Conservation (phyloP, 2,113 vertebrate genomes). For the Corythoichthys haematopterus region DNA sequence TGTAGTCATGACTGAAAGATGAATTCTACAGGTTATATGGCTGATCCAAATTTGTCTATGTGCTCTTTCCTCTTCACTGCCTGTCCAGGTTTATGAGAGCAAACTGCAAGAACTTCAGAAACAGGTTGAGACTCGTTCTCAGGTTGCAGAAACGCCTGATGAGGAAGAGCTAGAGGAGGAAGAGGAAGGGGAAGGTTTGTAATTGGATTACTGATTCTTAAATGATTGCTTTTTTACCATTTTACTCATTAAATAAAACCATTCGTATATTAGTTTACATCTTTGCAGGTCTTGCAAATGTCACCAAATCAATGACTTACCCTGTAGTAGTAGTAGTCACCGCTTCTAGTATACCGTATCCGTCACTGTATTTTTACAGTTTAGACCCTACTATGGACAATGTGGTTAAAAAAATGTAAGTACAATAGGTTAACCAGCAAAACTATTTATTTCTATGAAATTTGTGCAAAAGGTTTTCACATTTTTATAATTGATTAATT, state of each 20-base stretch:
- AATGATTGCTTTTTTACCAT: not conserved
- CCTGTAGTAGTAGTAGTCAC: not conserved
- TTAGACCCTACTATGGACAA: too few relatives aligned
- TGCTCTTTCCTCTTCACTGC: slow-evolving; percentile 31
- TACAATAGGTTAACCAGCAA: too few relatives aligned
- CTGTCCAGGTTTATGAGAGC: slow-evolving; percentile 93
- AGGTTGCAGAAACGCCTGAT: slow-evolving; percentile 88
- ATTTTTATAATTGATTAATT: too few relatives aligned
- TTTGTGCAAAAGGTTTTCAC: too few relatives aligned
- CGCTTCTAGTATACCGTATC: too few relatives aligned
- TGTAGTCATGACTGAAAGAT: not conserved
- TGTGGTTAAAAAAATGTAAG: too few relatives aligned
- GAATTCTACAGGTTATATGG: not conserved
- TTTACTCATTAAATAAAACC: not conserved
- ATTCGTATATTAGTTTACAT: not conserved
- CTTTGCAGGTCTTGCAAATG: not conserved
- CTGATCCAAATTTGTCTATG: slow-evolving; percentile 16
- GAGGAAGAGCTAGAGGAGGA: slow-evolving; percentile 87
- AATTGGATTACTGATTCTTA: not conserved
- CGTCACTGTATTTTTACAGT: too few relatives aligned
- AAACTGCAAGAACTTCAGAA: slow-evolving; percentile 96
- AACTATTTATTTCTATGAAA: too few relatives aligned
- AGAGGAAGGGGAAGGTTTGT: slow-evolving; percentile 80
- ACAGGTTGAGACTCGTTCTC: slow-evolving; percentile 91
- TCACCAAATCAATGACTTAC: not conserved